A percentile compares a stretch with the other conserved stretches of the same genome.
These are phyloP conservation scores for Pammene fasciana DNA, from an alignment of 2,888 invertebrate genomes.

Conservation along the genomic window DNA sequence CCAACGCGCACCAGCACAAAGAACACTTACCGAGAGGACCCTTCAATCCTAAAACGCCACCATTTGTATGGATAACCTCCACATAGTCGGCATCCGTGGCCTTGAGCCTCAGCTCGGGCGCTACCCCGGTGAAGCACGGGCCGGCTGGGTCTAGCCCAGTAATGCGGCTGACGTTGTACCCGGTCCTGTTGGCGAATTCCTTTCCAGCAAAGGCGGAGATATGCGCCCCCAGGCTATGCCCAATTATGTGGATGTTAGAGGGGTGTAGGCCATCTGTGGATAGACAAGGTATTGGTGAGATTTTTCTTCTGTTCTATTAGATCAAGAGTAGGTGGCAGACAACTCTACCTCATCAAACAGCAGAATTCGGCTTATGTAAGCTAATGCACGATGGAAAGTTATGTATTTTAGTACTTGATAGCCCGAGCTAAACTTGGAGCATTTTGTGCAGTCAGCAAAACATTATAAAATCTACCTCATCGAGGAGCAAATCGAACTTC, in stretches of 20 bases:
- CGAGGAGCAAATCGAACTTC: too few species aligned
- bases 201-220: constrained; percentile 71
- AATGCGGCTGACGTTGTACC: constrained; percentile 62
- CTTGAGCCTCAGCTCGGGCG: constrained; percentile 55
- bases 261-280: constrained; percentile 62
- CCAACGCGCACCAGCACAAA: too few species aligned
- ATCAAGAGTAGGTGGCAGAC: too few species aligned
- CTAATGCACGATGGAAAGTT: too few species aligned
- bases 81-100: constrained; percentile 65
- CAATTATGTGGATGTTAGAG: constrained; percentile 64
- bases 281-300: neutral
- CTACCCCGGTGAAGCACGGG: constrained; percentile 69
- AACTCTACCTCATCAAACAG: too few species aligned
- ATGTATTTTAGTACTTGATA: too few species aligned
- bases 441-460: too few species aligned
- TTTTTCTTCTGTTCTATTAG: too few species aligned
- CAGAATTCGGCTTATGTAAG: too few species aligned
- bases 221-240: constrained; percentile 75
- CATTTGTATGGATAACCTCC: constrained; percentile 69
- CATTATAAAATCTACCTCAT: too few species aligned
- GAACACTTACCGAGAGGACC: constrained; percentile 61
- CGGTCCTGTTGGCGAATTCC: constrained; percentile 58
- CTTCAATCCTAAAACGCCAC: constrained; percentile 66
- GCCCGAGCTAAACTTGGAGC: too few species aligned
- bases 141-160: constrained; percentile 74